phyloP scores from a whole-genome alignment of 2,888 invertebrate genomes.

The Syrphus vitripennis region DNA sequence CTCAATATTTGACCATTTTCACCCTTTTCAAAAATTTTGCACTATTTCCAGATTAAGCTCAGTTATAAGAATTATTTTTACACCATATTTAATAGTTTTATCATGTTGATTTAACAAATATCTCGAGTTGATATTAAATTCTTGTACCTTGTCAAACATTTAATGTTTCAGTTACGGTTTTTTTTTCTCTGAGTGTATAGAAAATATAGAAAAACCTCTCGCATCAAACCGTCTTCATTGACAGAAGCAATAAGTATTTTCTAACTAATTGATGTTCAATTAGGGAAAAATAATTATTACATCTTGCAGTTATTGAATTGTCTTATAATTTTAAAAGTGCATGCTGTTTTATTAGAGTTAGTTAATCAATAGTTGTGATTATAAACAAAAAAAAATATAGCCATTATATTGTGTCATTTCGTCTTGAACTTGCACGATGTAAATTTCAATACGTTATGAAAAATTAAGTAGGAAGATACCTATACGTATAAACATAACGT shows the following conservation, averaged over 20 bases:
- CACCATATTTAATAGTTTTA: too few relatives aligned
- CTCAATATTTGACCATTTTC: too few relatives aligned
- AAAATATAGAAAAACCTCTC: too few relatives aligned
- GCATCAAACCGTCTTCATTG: neutral
- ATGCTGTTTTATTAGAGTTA: neutral
- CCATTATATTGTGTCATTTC: neutral
- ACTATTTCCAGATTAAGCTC: too few relatives aligned
- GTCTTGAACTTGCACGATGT: neutral
- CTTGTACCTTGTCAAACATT: too few relatives aligned
- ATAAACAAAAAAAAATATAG: neutral
- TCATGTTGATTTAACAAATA: too few relatives aligned
- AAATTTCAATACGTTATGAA: neutral
- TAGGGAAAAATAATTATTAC: slow-evolving; percentile 11
- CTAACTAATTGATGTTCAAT: slow-evolving; percentile 6
- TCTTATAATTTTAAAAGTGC: neutral
- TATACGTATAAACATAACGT: neutral
- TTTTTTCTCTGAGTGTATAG: too few relatives aligned
- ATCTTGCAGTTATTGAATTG: neutral
- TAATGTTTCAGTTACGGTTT: too few relatives aligned
- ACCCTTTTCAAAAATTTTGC: too few relatives aligned
- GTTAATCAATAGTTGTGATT: neutral
- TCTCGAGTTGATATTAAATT: too few relatives aligned
- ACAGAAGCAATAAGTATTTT: neutral
- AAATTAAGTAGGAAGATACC: too few relatives aligned
- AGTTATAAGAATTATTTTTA: too few relatives aligned